These are phyloP conservation scores for Lacerta agilis DNA, from an alignment of 2,797 vertebrate genomes.

Conservation along the genomic window DNA sequence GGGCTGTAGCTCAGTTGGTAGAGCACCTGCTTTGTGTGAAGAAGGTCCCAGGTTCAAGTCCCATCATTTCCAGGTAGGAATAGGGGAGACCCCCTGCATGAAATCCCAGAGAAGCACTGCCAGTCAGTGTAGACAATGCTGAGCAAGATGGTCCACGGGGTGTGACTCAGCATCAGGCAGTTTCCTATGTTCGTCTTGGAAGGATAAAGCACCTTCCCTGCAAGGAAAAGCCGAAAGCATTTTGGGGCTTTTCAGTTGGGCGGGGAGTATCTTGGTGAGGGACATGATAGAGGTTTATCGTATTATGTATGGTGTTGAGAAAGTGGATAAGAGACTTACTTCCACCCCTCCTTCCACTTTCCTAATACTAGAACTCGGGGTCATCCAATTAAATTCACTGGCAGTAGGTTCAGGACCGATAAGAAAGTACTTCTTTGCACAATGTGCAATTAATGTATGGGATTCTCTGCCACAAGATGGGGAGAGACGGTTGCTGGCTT, in stretches of 20 bases:
- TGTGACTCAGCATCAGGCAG: too few species aligned
- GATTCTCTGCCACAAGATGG: not conserved
- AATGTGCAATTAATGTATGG: not conserved
- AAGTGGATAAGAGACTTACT: not conserved
- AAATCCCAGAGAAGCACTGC: too few species aligned
- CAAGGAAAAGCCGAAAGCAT: not conserved
- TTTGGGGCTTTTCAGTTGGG: not conserved
- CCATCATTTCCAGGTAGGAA: too few species aligned
- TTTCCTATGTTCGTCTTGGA: too few species aligned
- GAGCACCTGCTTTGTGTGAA: too few species aligned
- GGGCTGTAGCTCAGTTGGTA: too few species aligned
- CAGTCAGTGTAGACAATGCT: too few species aligned
- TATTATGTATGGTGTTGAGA: not conserved
- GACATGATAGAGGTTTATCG: not conserved
- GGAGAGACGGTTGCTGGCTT: not conserved
- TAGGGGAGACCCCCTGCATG: too few species aligned
- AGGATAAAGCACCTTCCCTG: not conserved
- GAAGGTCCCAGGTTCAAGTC: too few species aligned
- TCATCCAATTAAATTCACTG: conserved; percentile 19
- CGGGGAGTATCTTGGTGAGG: not conserved
- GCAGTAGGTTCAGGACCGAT: conserved; percentile 1
- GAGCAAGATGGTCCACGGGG: too few species aligned
- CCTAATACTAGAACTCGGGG: not conserved
- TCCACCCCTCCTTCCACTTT: not conserved
- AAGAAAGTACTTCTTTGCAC: not conserved